Conservation (phyloP, 1,140 invertebrate species). For the Halictus rubicundus region DNA sequence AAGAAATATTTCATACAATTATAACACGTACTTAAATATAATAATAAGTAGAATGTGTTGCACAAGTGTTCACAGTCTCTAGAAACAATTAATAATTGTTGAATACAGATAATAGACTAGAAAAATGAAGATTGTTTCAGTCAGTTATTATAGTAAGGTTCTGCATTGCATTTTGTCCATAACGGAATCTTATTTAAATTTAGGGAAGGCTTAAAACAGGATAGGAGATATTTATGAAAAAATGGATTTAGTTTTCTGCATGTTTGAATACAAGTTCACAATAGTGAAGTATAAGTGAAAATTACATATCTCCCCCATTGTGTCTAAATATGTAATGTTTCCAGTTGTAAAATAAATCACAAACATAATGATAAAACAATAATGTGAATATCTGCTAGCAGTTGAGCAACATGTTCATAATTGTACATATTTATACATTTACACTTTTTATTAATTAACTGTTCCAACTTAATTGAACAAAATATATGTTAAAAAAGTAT, state of each 20-base stretch:
- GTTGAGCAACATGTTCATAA: conserved; percentile 36
- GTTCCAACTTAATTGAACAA: neutral
- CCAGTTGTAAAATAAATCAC: conserved; percentile 3
- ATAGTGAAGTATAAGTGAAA: neutral
- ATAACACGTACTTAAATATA: conserved; percentile 26
- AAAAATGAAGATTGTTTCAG: conserved; percentile 24
- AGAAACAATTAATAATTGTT: conserved; percentile 24
- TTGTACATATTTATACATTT: conserved; percentile 13
- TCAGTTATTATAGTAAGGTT: neutral
- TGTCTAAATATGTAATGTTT: conserved; percentile 9
- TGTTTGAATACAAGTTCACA: conserved; percentile 6
- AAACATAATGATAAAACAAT: neutral
- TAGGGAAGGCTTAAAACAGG: neutral
- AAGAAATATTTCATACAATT: conserved; percentile 22
- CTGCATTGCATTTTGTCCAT: neutral
- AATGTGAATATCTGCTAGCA: neutral
- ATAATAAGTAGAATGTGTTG: conserved; percentile 30
- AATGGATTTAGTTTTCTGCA: neutral
- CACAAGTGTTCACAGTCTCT: conserved; percentile 26
- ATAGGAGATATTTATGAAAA: neutral
- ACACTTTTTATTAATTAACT: conserved; percentile 6
- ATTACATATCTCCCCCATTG: neutral
- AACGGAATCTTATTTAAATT: neutral
- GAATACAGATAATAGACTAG: conserved; percentile 24
- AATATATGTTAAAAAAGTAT: conserved; percentile 1